Base-by-base conservation (phyloP, 2,888 invertebrate genomes). In the Teinopalpus imperialis region DNA sequence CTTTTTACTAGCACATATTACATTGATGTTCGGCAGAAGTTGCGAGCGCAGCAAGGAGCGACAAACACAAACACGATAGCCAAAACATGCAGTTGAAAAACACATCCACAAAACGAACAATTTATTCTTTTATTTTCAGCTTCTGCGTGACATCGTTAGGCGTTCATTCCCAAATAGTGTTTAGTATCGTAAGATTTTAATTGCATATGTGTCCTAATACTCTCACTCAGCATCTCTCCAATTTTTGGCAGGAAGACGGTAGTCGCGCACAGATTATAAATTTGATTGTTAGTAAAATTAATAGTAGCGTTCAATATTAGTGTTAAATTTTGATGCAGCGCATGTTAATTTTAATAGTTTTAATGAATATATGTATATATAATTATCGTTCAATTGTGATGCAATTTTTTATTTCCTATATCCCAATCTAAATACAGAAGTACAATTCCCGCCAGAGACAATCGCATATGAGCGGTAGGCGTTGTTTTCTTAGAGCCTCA, bases 171-270 rank as follows among this genome's bases (percentile, higher is more conserved):
- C 76, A 71, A 64, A 63, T 24, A 62, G 69, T 69, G 77, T 81
- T 82, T 81, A 77, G 63, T 63, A 61, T 74, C 69, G 1, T 40
- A 59, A 58, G 67, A 74, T 70, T 76, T 68, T 69, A 70, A 70
- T 69, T 78, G 74, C 75, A 69, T 71, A 61, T 59, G 65, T 56
- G 53, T 62, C 57, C 51, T 54, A 66, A 58, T 52, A 56, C 60
- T 66, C 69, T 69, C 66, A 69, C 60, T 53, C 58, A 51, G 52
- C 61, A 66, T 61, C 53, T 56, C 63, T 69, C 66, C 67, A 63
- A 70, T 61, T 74, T 69, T 68, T 66, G 87, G 87, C 86, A 87
- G 88, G 88, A 86, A 88, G 87, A 77, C 87, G 87, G 87, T 83
- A 81, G 70, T 73, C 81, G 76, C 86, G 76, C 78, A 73, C 68